phyloP scores from a whole-genome alignment of 2,113 vertebrate species.

The Chrysochloris asiatica region DNA sequence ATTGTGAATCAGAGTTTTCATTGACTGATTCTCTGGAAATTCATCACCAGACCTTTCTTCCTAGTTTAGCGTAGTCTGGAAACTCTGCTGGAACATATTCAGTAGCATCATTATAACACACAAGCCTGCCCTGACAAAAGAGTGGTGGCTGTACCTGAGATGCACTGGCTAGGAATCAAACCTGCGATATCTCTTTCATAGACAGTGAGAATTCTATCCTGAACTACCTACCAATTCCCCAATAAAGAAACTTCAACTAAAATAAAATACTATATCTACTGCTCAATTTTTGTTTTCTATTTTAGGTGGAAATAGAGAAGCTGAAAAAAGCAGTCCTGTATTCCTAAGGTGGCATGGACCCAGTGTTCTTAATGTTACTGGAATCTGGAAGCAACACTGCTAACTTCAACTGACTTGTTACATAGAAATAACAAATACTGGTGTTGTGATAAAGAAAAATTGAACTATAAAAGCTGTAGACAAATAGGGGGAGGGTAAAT shows the following conservation, averaged over 20 bases:
- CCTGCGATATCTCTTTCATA: neutral
- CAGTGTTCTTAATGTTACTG: conserved; percentile 53
- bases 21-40: neutral
- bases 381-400: conserved; percentile 71
- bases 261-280: conserved; percentile 15
- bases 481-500: conserved; percentile 70
- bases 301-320: conserved; percentile 94
- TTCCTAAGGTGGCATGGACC: conserved; percentile 85
- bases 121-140: neutral
- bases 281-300: conserved; percentile 61
- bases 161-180: neutral
- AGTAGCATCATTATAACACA: neutral
- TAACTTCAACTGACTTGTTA: conserved; percentile 77
- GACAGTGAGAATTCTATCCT: neutral
- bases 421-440: conserved; percentile 77
- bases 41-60: neutral
- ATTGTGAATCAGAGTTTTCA: neutral
- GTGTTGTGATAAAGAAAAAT: conserved; percentile 75
- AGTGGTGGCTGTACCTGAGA: neutral
- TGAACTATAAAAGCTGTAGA: conserved; percentile 79
- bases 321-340: conserved; percentile 91
- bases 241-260: neutral
- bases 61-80: neutral
- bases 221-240: neutral
- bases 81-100: neutral